Evolutionary conservation across 1,140 invertebrate species (phyloP).

Genomic region (Periplaneta americana): DNA sequence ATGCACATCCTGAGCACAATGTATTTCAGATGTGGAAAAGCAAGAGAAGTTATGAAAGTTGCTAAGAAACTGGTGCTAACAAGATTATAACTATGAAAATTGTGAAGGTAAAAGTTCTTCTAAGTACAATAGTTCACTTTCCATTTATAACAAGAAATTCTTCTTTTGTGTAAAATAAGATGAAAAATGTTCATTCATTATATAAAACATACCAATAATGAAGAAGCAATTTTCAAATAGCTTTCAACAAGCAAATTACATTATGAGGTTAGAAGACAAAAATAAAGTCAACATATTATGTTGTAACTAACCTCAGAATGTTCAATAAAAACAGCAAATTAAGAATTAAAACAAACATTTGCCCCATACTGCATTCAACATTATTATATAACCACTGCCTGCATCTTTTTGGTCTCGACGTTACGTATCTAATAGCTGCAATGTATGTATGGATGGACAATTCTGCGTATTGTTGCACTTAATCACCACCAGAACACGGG

Average conservation of each 20-base stretch:
- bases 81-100: not conserved
- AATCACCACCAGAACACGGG: not conserved
- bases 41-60: not conserved
- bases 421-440: not conserved
- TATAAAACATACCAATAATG: not conserved
- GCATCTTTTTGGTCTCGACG: not conserved
- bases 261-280: not conserved
- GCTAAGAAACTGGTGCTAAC: not conserved
- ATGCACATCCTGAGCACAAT: not conserved
- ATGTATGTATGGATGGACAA: not conserved
- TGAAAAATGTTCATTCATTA: not conserved
- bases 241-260: not conserved
- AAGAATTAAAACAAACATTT: not conserved
- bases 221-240: not conserved
- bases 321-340: not conserved
- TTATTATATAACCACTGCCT: not conserved
- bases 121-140: not conserved
- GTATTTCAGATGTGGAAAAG: not conserved
- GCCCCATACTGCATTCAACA: not conserved
- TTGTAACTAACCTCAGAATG: not conserved
- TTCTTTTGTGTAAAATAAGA: not conserved
- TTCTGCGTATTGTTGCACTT: not conserved
- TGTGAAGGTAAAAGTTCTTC: not conserved
- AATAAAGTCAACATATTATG: not conserved
- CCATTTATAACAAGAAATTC: not conserved